Conservation (phyloP, 2,113 vertebrate genomes). For the Lophura nycthemera region DNA sequence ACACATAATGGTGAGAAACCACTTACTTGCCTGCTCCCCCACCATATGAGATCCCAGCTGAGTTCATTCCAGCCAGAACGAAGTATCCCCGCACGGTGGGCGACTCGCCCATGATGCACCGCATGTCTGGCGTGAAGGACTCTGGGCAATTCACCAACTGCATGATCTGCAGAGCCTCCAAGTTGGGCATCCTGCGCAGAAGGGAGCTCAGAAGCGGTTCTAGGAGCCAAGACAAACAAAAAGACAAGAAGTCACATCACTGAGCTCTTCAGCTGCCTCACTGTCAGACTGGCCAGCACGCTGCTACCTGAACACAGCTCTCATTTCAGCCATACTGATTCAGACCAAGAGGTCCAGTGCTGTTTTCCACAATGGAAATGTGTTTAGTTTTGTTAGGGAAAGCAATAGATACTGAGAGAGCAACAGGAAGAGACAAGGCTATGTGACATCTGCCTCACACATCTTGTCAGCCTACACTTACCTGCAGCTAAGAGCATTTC, state of each 20-base stretch:
- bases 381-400: background rate
- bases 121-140: slow-evolving; percentile 95
- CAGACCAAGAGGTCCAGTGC: background rate
- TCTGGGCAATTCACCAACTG: slow-evolving; percentile 96
- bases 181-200: slow-evolving; percentile 88
- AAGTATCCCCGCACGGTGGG: slow-evolving; percentile 88
- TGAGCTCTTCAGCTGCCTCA: background rate
- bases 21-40: slow-evolving; percentile 96
- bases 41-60: slow-evolving; percentile 90
- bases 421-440: background rate
- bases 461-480: background rate
- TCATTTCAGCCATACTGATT: background rate
- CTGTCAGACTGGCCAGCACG: background rate
- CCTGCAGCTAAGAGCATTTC: background rate
- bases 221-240: slow-evolving; percentile 59
- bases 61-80: slow-evolving; percentile 95
- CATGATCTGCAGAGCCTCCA: slow-evolving; percentile 90
- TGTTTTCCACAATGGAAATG: background rate
- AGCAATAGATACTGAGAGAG: accelerated
- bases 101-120: slow-evolving; percentile 95
- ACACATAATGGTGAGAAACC: background rate
- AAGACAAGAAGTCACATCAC: background rate
- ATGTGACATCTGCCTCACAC: accelerated
- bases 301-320: background rate
- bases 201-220: slow-evolving; percentile 91